Evolutionary conservation across 1,140 invertebrate genomes (phyloP).

Genomic region (Chironomus tepperi): DNA sequence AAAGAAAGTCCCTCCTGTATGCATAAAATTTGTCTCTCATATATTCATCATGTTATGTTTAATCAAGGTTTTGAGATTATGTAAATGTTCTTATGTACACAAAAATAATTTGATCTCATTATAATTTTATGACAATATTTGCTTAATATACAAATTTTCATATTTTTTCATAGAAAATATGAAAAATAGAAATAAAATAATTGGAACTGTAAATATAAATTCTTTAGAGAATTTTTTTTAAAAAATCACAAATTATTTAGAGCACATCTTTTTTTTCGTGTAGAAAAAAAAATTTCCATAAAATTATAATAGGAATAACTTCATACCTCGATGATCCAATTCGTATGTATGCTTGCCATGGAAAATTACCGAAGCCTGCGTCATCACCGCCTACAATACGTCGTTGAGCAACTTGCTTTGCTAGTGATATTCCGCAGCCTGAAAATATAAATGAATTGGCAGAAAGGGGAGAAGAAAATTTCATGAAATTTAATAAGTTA

Average conservation of each 20-base stretch:
- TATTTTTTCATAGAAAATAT: too few species aligned
- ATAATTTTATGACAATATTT: background rate
- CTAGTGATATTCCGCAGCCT: slow-evolving; percentile 78
- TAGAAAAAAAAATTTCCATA: background rate
- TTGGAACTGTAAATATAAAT: background rate
- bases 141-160: background rate
- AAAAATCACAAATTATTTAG: background rate
- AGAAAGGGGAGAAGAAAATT: background rate
- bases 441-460: slow-evolving; percentile 33
- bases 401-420: slow-evolving; percentile 74
- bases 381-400: slow-evolving; percentile 89
- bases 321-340: slow-evolving; percentile 66
- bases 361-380: slow-evolving; percentile 87
- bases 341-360: slow-evolving; percentile 92
- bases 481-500: background rate
- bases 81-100: slow-evolving; percentile 18
- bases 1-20: too few species aligned
- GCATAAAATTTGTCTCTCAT: too few species aligned
- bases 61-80: background rate
- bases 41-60: too few species aligned
- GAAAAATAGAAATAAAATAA: background rate
- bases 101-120: background rate
- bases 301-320: background rate
- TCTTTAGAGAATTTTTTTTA: background rate
- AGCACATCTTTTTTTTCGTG: background rate